Conservation (phyloP, 1,140 invertebrate genomes). For the Aradophagus sp. region DNA sequence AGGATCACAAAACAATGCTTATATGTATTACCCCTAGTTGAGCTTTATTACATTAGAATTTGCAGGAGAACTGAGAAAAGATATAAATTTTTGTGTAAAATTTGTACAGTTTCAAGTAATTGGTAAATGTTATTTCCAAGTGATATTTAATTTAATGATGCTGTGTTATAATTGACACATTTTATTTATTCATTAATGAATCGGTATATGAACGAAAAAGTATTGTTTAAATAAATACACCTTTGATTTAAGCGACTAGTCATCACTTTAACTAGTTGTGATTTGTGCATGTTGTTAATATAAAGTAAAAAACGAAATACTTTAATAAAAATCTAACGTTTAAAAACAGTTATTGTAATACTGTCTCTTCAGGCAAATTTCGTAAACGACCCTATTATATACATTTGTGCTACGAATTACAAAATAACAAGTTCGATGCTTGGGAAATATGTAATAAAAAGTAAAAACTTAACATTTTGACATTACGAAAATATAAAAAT, state of each 20-base stretch:
- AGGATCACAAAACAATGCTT: background rate
- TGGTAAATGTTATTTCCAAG: background rate
- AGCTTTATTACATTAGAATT: too few species aligned
- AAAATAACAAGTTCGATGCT: slow-evolving; percentile 7
- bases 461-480: background rate
- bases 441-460: background rate
- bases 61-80: too few species aligned
- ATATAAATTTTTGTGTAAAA: too few species aligned
- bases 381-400: slow-evolving; percentile 29
- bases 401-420: slow-evolving; percentile 45
- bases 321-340: slow-evolving; percentile 50
- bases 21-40: slow-evolving; percentile 16
- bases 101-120: too few species aligned
- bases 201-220: background rate
- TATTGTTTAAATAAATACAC: slow-evolving; percentile 10
- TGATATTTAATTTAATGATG: slow-evolving; percentile 2
- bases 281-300: slow-evolving; percentile 31
- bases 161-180: slow-evolving; percentile 10
- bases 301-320: slow-evolving; percentile 47
- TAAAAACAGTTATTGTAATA: slow-evolving; percentile 55
- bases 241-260: slow-evolving; percentile 38
- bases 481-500: background rate
- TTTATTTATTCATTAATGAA: slow-evolving; percentile 5
- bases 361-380: slow-evolving; percentile 32
- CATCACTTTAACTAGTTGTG: slow-evolving; percentile 29